Conservation (phyloP, 2,888 invertebrate species). For the Agrochola macilenta region DNA sequence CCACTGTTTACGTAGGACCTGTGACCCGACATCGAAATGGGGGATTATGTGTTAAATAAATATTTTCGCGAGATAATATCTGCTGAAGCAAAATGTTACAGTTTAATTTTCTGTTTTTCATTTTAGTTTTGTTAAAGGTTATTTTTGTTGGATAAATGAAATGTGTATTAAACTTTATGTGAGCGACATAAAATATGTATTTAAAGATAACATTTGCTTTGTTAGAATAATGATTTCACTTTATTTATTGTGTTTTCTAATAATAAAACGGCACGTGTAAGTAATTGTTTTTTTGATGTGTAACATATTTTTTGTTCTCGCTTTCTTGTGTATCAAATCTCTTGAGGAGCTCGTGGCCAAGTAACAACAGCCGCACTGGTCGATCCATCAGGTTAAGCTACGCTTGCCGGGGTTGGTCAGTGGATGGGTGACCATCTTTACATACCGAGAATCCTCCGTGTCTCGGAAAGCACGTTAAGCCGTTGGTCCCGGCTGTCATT, state of each 20-base stretch:
- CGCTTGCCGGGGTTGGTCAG: too few relatives aligned
- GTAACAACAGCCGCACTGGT: too few relatives aligned
- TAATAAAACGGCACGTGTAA: conserved; percentile 4
- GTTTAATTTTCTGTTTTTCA: conserved; percentile 2
- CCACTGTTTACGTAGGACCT: conserved; percentile 23
- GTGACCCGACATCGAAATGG: conserved; percentile 31
- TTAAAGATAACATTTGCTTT: neutral
- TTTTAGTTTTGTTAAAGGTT: neutral
- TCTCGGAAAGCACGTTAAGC: too few relatives aligned
- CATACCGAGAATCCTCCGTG: too few relatives aligned
- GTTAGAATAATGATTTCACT: neutral
- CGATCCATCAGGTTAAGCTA: too few relatives aligned
- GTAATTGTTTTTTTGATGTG: neutral
- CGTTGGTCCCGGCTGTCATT: too few relatives aligned
- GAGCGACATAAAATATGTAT: neutral
- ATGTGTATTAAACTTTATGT: neutral
- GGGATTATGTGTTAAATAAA: conserved; percentile 43
- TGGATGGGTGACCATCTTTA: too few relatives aligned
- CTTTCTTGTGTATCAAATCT: too few relatives aligned
- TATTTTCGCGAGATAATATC: conserved; percentile 43
- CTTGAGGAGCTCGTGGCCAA: too few relatives aligned
- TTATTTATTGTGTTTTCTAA: neutral
- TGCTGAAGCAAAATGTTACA: neutral
- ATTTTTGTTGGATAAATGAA: neutral
- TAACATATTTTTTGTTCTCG: too few relatives aligned